Evolutionary conservation across 2,113 vertebrate genomes (phyloP), one percentile per base, ranked within the genome.

Genomic region (Herpailurus yagouaroundi): DNA sequence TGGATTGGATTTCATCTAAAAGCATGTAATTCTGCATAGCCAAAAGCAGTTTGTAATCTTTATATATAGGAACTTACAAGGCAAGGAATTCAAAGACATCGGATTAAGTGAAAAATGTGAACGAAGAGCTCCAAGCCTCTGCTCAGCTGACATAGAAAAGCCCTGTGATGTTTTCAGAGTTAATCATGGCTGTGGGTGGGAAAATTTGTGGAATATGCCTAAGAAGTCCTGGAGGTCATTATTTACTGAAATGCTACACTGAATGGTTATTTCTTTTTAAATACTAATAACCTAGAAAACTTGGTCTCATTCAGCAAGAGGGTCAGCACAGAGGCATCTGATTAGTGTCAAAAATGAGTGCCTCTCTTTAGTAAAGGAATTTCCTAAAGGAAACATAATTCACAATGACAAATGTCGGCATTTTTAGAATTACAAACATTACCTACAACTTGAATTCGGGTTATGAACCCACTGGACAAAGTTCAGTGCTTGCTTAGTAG

Each of bases 1-100:
- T 96, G 97, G 98, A 99, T 99, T 98, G 98, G 97, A 98, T 99
- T 98, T 98, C 99, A 97, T 98, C 98, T 99, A 98, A 99, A 99
- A 98, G 98, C 98, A 98, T 98, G 97, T 98, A 98, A 98, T 99
- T 98, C 98, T 83, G n/a, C 98, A 97, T 97, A 97, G 98, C 98
- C 98, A 98, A 98, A 91, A 98, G 98, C 95, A 91, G 96, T 98
- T 98, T 98, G 98, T 99, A 98, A 99, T 99, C 98, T 99, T 99
- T 98, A 97, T 98, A 98, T 98, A 87, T 94, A 99, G 97, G 97
- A 98, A 98, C 96, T 95, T 98, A 98, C 97, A 97, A 98, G 98
- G 97, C 84, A 96, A 98, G 97, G 98, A 99, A 98, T 98, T 98
- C 98, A 99, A 99, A 99, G 98, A 98, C 98, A 96, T 87, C 0